Conservation (phyloP, 2,113 vertebrate genomes). For the Pimephales promelas region DNA sequence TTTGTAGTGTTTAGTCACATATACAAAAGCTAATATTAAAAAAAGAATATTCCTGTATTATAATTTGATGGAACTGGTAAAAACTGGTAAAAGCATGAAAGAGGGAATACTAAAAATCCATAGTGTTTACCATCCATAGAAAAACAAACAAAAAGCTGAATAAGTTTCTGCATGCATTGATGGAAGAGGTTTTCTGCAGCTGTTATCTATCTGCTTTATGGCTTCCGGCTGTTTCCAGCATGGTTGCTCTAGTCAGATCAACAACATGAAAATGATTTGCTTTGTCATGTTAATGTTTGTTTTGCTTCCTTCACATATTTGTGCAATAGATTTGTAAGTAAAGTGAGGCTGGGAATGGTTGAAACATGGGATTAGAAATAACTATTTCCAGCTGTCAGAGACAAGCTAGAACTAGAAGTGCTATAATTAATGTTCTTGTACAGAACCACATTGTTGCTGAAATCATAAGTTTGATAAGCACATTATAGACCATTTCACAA, state of each 20-base stretch:
- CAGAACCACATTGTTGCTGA: not conserved
- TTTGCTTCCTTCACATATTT: not conserved
- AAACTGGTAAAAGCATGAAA: not conserved
- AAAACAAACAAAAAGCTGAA: not conserved
- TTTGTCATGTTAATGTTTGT: not conserved
- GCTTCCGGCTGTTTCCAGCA: not conserved
- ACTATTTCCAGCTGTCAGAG: not conserved
- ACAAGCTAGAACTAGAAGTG: not conserved
- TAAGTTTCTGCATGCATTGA: not conserved
- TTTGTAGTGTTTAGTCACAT: not conserved
- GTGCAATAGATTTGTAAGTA: not conserved
- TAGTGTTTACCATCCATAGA: too few relatives aligned
- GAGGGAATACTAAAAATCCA: not conserved
- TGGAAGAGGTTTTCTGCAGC: not conserved
- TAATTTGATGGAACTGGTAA: not conserved
- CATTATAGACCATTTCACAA: too few relatives aligned
- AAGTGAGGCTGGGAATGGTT: not conserved
- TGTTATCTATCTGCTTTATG: slow-evolving; percentile 1
- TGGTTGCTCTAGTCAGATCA: not conserved
- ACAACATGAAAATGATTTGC: not conserved
- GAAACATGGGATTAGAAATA: not conserved
- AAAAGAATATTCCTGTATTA: not conserved
- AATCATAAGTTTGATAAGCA: not conserved
- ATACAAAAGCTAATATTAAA: not conserved
- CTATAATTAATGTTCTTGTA: not conserved